phyloP scores from a whole-genome alignment of 2,888 invertebrate species.

The Caenorhabditis doughertyi region DNA sequence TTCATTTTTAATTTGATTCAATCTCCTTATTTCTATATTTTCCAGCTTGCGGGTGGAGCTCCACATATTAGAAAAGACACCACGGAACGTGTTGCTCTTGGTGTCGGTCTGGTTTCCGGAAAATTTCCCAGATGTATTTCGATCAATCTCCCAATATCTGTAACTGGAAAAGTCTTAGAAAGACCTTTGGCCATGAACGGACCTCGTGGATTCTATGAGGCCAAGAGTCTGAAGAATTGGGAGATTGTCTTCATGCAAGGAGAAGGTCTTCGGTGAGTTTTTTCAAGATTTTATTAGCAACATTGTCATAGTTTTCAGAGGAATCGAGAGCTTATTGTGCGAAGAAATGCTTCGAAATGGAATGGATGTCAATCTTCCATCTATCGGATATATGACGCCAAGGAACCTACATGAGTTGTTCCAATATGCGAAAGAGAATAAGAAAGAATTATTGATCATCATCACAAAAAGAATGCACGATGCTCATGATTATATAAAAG shows the following conservation, averaged over 20 bases:
- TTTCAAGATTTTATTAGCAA: background rate
- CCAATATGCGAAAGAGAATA: background rate
- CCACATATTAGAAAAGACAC: background rate
- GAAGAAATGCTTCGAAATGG: background rate
- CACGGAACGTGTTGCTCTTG: background rate
- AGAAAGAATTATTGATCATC: slow-evolving; percentile 4
- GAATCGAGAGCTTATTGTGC: background rate
- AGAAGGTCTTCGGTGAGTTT: background rate
- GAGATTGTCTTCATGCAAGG: background rate
- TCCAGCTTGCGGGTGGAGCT: background rate
- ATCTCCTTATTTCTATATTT: background rate
- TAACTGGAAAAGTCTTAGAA: background rate
- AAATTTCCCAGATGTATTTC: background rate
- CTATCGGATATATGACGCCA: background rate
- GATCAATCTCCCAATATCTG: background rate
- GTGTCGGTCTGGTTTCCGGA: background rate
- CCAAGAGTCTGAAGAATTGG: background rate
- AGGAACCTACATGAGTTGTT: background rate
- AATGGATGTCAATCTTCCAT: background rate
- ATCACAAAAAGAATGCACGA: background rate
- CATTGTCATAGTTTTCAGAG: too few species aligned
- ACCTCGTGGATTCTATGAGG: background rate
- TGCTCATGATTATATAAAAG: slow-evolving; percentile 23
- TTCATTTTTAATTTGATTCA: background rate
- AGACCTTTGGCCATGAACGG: background rate